These are phyloP conservation scores for Aricia artaxerxes DNA, from an alignment of 2,888 invertebrate genomes.

Conservation along the genomic window DNA sequence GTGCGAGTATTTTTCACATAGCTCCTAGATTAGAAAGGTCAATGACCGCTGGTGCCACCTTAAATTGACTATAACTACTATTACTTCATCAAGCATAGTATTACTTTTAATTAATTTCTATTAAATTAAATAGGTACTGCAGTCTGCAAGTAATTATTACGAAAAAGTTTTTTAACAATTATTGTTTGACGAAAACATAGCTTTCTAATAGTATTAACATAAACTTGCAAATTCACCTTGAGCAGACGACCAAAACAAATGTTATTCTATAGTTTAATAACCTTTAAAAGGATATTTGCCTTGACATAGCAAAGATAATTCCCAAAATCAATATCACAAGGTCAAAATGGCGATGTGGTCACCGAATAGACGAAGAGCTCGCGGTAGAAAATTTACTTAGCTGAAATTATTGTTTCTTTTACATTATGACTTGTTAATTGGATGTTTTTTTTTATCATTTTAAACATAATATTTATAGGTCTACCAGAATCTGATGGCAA, in stretches of 20 bases:
- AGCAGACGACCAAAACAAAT: not conserved
- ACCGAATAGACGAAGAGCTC: not conserved
- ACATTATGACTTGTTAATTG: no score
- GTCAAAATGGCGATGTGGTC: not conserved
- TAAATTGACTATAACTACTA: no score
- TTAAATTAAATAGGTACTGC: not conserved
- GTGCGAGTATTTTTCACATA: no score
- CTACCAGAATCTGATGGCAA: no score
- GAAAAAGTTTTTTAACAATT: not conserved
- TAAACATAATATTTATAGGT: no score
- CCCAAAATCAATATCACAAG: slow-evolving; percentile 16
- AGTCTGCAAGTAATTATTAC: not conserved
- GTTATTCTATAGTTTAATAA: not conserved
- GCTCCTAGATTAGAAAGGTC: no score
- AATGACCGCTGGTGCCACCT: no score
- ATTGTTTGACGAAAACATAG: no score
- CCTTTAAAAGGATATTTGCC: slow-evolving; percentile 19
- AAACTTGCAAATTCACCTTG: slow-evolving; percentile 2
- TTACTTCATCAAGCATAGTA: no score
- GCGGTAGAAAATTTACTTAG: not conserved
- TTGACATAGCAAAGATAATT: slow-evolving; percentile 21
- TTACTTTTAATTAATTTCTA: no score
- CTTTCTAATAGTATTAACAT: not conserved
- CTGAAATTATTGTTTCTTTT: not conserved
- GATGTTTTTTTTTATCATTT: not conserved